A percentile compares a stretch with the other conserved stretches of the same genome.
Evolutionary conservation across 2,113 vertebrate genomes (phyloP).

Genomic region (Lonchura striata): DNA sequence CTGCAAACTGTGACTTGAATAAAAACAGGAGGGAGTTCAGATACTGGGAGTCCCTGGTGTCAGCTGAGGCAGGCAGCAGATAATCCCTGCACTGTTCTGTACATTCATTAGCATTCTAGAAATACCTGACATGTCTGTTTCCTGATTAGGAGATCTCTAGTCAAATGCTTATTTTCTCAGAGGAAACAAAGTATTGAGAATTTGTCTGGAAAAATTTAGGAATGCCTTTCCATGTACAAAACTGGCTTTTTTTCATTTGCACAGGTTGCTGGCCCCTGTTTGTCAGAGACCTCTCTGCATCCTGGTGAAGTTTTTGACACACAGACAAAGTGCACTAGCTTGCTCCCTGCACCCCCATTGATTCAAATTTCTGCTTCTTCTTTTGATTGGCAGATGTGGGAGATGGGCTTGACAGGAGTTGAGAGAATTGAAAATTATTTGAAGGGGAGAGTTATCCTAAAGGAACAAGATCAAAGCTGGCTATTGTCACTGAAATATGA

Average conservation of each 20-base stretch:
- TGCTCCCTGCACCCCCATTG: not conserved
- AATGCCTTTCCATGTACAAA: not conserved
- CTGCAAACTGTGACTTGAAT: constrained; percentile 36
- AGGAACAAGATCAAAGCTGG: not conserved
- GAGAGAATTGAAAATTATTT: not conserved
- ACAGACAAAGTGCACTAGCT: not conserved
- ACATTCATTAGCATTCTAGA: constrained; percentile 54
- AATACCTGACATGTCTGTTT: constrained; percentile 40
- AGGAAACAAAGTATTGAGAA: constrained; percentile 26
- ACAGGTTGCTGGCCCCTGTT: not conserved
- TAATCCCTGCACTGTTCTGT: constrained; percentile 22
- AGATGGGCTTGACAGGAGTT: not conserved
- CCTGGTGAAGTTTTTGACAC: not conserved
- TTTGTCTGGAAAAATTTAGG: constrained; percentile 23
- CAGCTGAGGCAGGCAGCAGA: constrained; percentile 11
- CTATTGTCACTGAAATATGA: not conserved
- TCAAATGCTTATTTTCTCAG: constrained; percentile 22
- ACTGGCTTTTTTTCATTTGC: not conserved
- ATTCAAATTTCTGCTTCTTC: not conserved
- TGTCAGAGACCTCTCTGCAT: not conserved
- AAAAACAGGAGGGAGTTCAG: constrained; percentile 30
- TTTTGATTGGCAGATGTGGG: not conserved
- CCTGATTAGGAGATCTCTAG: constrained; percentile 21
- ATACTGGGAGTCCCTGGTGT: constrained; percentile 3
- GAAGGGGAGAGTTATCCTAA: not conserved